A percentile compares a stretch with the other conserved stretches of the same genome.
Evolutionary conservation across 1,140 invertebrate genomes (phyloP).

Genomic region (Brachionus manjavacas): DNA sequence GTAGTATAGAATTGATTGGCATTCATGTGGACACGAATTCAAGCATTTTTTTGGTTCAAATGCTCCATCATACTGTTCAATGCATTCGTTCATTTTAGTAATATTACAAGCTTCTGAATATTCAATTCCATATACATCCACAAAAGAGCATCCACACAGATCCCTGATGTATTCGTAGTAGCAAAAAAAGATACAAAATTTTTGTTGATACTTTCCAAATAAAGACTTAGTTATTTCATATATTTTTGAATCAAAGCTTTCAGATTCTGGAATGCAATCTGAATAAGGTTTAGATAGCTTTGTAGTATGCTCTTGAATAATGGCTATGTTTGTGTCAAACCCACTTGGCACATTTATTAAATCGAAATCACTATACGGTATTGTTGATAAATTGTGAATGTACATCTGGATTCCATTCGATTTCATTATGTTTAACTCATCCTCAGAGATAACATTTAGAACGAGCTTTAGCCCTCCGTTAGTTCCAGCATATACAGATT

Average conservation of each 20-base stretch:
- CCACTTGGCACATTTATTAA: neutral
- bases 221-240: neutral
- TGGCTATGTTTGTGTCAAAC: neutral
- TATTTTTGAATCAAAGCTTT: neutral
- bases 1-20: neutral
- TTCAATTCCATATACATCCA: neutral
- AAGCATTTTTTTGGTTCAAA: neutral
- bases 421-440: neutral
- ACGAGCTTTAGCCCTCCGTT: neutral
- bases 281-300: neutral
- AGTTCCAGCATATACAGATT: neutral
- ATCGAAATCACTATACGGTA: neutral
- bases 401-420: neutral
- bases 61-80: neutral
- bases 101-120: neutral
- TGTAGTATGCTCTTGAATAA: neutral
- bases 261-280: neutral
- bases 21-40: neutral
- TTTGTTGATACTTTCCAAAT: neutral
- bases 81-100: neutral
- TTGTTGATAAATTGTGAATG: neutral
- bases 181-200: neutral
- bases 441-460: neutral
- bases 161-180: neutral
- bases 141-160: neutral